Percentiles rank a stretch among this genome's conserved stretches.
These are phyloP conservation scores for Tiphia femorata DNA, from an alignment of 2,888 invertebrate genomes.

Conservation along the genomic window DNA sequence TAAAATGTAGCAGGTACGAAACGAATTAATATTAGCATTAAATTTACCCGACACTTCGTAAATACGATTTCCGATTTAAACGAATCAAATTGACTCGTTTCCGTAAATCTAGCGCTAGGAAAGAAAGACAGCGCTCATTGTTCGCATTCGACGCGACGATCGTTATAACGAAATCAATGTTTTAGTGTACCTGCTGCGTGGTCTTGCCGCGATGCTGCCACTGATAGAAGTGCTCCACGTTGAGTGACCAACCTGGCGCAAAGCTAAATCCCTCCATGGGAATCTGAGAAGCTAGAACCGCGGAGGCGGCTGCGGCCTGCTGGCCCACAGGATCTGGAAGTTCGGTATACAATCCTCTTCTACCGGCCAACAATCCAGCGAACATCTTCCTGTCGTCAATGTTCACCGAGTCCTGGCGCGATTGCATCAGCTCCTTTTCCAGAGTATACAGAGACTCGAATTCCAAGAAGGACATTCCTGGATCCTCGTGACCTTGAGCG, in stretches of 20 bases:
- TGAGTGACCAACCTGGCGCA: conserved; percentile 75
- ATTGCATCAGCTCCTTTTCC: conserved; percentile 55
- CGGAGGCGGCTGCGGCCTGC: conserved; percentile 27
- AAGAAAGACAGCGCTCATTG: no score
- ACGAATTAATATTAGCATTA: no score
- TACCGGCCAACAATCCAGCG: conserved; percentile 50
- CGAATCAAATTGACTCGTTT: no score
- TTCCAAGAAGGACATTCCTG: conserved; percentile 56
- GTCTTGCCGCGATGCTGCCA: conserved; percentile 75
- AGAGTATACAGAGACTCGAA: conserved; percentile 59
- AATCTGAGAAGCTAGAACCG: conserved; percentile 47
- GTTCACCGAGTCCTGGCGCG: conserved; percentile 43
- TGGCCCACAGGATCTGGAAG: conserved; percentile 53
- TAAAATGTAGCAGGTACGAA: no score
- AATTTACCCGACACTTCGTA: no score
- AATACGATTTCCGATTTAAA: no score
- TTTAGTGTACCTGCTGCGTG: conserved; percentile 71
- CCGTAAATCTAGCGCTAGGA: no score
- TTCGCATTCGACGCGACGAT: no score
- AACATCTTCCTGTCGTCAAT: conserved; percentile 51
- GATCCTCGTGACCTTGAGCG: conserved; percentile 22
- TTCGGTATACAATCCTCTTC: conserved; percentile 57
- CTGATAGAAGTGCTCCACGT: conserved; percentile 75
- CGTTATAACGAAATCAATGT: background rate
- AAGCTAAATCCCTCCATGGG: conserved; percentile 73